Conservation (phyloP, 2,888 invertebrate genomes). For the Tolmerus cingulatus region DNA sequence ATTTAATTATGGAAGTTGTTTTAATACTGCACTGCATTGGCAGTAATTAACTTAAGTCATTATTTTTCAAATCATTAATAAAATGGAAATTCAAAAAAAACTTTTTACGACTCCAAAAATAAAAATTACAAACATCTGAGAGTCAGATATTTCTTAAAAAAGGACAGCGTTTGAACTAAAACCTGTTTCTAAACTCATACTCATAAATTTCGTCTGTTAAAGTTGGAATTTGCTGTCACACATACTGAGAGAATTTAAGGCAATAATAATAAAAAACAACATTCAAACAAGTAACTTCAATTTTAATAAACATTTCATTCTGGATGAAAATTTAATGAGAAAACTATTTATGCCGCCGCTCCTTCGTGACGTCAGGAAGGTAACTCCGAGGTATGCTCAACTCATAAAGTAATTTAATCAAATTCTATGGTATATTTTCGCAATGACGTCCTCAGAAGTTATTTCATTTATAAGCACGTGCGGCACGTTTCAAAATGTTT, state of each 20-base stretch:
- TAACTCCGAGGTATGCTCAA: background rate
- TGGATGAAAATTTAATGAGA: background rate
- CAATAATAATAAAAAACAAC: background rate
- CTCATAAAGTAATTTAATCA: background rate
- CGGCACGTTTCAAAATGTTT: background rate
- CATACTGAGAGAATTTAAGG: background rate
- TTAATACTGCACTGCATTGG: background rate
- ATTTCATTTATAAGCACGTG: background rate
- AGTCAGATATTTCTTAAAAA: background rate
- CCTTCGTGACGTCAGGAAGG: background rate
- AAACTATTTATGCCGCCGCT: background rate
- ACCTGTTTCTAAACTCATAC: background rate
- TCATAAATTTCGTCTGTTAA: background rate
- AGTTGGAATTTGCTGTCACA: background rate
- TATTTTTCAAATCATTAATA: background rate
- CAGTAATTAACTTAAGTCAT: background rate
- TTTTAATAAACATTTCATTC: background rate
- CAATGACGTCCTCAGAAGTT: background rate
- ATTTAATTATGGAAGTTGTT: background rate
- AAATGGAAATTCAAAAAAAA: background rate
- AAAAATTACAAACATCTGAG: background rate
- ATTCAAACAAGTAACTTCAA: background rate
- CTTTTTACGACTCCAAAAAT: background rate
- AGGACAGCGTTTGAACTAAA: background rate
- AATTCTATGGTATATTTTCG: background rate